Conservation (phyloP, 2,797 vertebrate genomes). For the Menidia menidia region DNA sequence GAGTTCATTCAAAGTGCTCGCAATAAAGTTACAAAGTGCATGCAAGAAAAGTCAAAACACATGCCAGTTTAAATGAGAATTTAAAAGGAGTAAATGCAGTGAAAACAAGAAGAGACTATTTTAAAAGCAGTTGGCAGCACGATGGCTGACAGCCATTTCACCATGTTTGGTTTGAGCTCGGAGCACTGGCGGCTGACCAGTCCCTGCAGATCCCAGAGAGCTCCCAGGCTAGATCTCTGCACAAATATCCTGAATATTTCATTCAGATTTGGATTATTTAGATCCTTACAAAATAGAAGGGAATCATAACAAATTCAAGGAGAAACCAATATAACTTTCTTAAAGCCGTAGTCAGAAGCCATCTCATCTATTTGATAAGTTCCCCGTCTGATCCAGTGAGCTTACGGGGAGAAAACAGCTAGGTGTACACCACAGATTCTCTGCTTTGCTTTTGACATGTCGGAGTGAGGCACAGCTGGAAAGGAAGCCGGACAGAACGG, state of each 20-base stretch:
- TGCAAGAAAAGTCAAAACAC: not conserved
- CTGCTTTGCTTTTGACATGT: not conserved
- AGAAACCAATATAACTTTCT: not conserved
- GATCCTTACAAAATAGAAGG: not conserved
- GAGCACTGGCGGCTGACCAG: not conserved
- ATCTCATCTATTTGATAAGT: too few relatives aligned
- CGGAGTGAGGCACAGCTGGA: not conserved
- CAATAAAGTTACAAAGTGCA: not conserved
- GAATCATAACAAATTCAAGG: too few relatives aligned
- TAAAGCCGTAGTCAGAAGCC: not conserved
- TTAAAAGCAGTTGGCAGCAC: not conserved
- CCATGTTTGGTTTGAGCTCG: slow-evolving; percentile 19
- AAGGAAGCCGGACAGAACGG: not conserved
- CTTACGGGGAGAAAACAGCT: not conserved
- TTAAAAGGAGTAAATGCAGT: not conserved
- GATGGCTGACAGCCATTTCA: slow-evolving; percentile 11
- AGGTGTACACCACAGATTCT: not conserved
- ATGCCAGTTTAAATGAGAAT: not conserved
- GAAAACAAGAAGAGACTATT: too few relatives aligned
- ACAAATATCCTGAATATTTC: not conserved
- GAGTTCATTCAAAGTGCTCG: not conserved
- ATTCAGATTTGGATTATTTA: not conserved
- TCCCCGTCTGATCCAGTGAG: not conserved
- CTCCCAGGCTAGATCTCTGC: not conserved
- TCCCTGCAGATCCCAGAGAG: not conserved